These are phyloP conservation scores for Prinia subflava DNA, from an alignment of 2,113 vertebrate genomes.

Conservation along the genomic window DNA sequence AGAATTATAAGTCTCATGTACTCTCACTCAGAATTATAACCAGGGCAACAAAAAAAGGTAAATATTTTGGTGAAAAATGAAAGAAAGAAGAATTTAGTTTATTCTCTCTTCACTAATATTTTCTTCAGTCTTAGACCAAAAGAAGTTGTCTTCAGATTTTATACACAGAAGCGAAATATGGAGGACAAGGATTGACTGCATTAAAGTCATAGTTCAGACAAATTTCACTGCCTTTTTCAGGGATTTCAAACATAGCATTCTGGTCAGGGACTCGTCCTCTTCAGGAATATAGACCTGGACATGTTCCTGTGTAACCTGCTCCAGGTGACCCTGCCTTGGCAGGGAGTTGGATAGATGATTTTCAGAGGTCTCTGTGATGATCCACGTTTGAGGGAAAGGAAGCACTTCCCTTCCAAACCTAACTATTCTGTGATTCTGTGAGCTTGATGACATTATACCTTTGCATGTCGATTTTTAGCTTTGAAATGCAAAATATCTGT, in stretches of 20 bases:
- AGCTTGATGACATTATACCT: background rate
- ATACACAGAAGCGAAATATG: background rate
- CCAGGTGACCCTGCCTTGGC: background rate
- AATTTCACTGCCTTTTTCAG: background rate
- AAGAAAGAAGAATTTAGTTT: background rate
- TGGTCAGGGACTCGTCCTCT: accelerated
- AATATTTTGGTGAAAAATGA: background rate
- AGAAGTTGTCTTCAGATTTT: background rate
- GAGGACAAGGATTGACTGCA: background rate
- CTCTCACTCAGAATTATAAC: background rate
- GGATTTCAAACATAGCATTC: background rate
- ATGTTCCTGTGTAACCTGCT: background rate
- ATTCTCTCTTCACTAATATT: background rate
- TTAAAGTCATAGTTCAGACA: background rate
- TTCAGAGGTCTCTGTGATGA: background rate
- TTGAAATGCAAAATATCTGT: background rate
- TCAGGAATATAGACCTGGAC: background rate
- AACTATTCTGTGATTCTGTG: background rate
- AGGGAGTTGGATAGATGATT: background rate
- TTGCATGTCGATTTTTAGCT: background rate
- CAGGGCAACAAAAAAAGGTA: background rate
- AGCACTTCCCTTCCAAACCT: background rate
- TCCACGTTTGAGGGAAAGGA: background rate
- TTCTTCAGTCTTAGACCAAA: background rate
- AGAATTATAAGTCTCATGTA: background rate